Evolutionary conservation across 2,113 vertebrate genomes (phyloP).

Genomic region (Seriola rivoliana): DNA sequence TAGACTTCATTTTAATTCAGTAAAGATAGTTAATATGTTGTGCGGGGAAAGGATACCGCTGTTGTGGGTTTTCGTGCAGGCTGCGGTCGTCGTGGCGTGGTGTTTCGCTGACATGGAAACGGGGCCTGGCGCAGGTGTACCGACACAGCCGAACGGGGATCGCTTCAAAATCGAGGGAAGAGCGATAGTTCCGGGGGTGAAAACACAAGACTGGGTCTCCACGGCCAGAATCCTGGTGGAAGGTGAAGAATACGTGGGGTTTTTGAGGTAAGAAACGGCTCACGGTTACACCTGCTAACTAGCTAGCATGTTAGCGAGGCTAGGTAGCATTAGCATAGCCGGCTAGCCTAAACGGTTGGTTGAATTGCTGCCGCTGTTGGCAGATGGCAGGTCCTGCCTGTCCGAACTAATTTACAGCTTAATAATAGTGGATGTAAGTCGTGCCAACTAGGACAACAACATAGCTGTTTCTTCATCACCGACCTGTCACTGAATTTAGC

Average conservation of each 20-base stretch:
- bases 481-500: background rate
- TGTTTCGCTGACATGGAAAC: constrained; percentile 78
- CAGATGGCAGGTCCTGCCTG: background rate
- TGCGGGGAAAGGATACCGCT: background rate
- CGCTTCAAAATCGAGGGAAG: constrained; percentile 95
- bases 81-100: constrained; percentile 51
- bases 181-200: constrained; percentile 91
- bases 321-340: constrained; percentile 47
- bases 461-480: no score
- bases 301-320: constrained; percentile 30
- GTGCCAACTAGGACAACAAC: background rate
- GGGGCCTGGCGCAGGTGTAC: constrained; percentile 78
- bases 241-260: constrained; percentile 94
- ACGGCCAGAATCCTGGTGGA: constrained; percentile 91
- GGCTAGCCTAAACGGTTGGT: background rate
- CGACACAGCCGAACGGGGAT: constrained; percentile 83
- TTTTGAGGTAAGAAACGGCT: constrained; percentile 87
- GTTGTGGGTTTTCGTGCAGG: constrained; percentile 68
- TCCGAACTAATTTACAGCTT: background rate
- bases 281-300: background rate
- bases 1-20: background rate
- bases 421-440: background rate
- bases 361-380: background rate
- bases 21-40: constrained; percentile 18
- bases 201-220: constrained; percentile 95